These are phyloP conservation scores for Pemphredon lugubris DNA, from an alignment of 2,888 invertebrate species.

Conservation along the genomic window DNA sequence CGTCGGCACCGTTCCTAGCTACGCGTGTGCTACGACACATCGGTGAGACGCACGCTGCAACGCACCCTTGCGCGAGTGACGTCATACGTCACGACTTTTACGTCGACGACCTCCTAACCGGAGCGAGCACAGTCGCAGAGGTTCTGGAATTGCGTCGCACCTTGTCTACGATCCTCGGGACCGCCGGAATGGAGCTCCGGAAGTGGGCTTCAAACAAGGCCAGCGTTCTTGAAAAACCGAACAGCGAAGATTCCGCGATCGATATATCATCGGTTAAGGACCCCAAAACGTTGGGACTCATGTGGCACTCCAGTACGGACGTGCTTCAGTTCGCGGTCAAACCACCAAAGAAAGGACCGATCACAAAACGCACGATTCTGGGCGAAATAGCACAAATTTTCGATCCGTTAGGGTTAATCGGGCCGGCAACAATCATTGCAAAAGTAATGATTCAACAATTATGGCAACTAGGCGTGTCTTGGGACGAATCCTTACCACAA, in stretches of 20 bases:
- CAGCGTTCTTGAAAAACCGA: not conserved
- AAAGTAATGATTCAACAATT: constrained; percentile 35
- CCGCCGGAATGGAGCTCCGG: not conserved
- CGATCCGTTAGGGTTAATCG: constrained; percentile 16
- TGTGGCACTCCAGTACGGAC: no score
- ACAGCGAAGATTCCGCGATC: not conserved
- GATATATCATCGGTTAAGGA: not conserved
- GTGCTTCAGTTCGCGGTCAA: not conserved
- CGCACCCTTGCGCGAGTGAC: not conserved
- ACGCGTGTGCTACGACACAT: not conserved
- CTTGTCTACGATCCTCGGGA: not conserved
- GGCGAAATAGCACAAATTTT: not conserved
- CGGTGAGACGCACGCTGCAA: not conserved
- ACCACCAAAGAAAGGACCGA: not conserved
- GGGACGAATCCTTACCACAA: constrained; percentile 51
- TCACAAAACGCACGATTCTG: not conserved
- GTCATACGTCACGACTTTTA: not conserved
- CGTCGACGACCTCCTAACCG: not conserved
- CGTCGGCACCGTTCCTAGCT: no score
- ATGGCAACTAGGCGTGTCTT: constrained; percentile 24
- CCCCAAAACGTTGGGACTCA: not conserved
- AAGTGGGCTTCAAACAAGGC: not conserved
- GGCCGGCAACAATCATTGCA: constrained; percentile 22
- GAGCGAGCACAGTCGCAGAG: not conserved
- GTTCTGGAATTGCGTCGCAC: not conserved